phyloP scores from a whole-genome alignment of 2,888 invertebrate genomes.

The Nephrotoma appendiculata region DNA sequence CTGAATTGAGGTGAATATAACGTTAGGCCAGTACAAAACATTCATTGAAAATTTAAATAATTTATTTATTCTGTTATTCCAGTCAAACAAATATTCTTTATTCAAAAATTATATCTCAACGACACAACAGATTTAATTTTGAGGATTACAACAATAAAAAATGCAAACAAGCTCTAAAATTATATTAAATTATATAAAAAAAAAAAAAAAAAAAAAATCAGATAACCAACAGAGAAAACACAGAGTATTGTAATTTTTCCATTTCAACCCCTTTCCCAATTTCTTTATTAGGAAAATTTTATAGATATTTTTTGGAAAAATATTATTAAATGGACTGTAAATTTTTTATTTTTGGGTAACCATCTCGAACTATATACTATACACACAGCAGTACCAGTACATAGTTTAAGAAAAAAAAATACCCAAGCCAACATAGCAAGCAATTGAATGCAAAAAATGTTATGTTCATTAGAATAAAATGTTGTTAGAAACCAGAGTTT shows the following conservation, averaged over 20 bases:
- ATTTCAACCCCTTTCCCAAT: neutral
- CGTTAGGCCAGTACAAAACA: too few relatives aligned
- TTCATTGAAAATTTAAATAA: neutral
- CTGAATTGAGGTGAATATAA: too few relatives aligned
- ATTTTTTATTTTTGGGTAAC: neutral
- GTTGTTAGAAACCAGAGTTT: neutral
- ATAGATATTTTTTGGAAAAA: neutral
- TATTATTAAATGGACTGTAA: neutral
- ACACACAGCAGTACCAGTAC: neutral
- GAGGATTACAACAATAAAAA: neutral
- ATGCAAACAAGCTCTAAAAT: too few relatives aligned
- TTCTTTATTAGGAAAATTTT: neutral
- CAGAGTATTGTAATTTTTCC: neutral
- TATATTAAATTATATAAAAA: too few relatives aligned
- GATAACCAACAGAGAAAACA: too few relatives aligned
- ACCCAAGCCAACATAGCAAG: neutral
- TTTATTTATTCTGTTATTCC: neutral
- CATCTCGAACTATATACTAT: neutral
- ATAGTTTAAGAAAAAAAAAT: neutral
- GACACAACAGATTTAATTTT: neutral
- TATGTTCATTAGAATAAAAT: neutral
- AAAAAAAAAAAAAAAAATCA: too few relatives aligned
- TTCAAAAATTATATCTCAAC: neutral
- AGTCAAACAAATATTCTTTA: neutral
- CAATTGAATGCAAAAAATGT: neutral